Base-by-base conservation (phyloP, 2,113 vertebrate genomes). In the Bujurquina vittata region DNA sequence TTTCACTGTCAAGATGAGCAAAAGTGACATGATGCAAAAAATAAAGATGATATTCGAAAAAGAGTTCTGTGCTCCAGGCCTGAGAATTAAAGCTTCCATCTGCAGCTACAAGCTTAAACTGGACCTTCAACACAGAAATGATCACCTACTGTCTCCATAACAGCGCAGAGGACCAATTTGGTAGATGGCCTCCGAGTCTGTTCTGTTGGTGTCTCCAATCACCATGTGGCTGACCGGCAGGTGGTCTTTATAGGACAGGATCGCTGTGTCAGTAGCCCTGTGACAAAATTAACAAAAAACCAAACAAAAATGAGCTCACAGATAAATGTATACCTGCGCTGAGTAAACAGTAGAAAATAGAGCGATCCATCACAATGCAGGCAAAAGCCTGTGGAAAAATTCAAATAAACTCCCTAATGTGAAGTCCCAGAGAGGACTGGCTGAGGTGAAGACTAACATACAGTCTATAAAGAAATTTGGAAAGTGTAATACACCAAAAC, bases 101-200 rank as follows among this genome's bases (percentile, higher is more conserved):
- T 94, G 87, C 84, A 89, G 4, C 88, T 85, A 26, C 14, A 84
- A 88, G 82, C 81, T 79, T 77, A 46, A 67, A 73, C 69, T 23
- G 46, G 77, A 37, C 78, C 88, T 82, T 31, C 85, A 49, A 77
- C 84, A 77, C 59, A 76, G 87, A 88, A 92, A 72, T 87, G 89
- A 86, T 90, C 96, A 99, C 98, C 97, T 96, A 99, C 98, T 96
- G 96, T 99, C 96, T 88, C 98, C 98, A 96, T 98, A 97, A 94
- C 98, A 99, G 95, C 96, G 97, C 89, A 99, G 96, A 60, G 97
- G 96, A 31, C 98, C 98, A 20, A 99, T 92, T 95, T 93, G 96
- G 96, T 97, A 97, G 77, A 96, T 93, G n/a, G 97, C 98, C 94
- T 97, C 96, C 3, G 98, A 99, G 89, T 97, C 96, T 49, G 97